Conservation (phyloP, 2,888 invertebrate species). For the Drosophila falleni region DNA sequence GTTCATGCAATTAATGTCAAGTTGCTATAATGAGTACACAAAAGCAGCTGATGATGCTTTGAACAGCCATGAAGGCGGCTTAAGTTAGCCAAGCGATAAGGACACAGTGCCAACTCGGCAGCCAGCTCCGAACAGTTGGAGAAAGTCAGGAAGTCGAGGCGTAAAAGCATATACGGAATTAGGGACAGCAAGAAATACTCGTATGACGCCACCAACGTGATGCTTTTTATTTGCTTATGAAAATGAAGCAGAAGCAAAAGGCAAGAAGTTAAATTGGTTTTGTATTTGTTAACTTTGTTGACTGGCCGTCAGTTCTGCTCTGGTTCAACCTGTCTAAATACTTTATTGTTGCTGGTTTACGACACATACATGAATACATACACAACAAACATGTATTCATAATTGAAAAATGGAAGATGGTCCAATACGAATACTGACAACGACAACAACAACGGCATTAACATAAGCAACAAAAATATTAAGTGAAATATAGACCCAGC, state of each 20-base stretch:
- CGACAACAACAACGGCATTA: constrained; percentile 45
- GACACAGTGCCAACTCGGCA: constrained; percentile 13
- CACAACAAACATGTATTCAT: constrained; percentile 17
- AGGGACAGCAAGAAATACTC: constrained; percentile 22
- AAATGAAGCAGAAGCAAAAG: constrained; percentile 53
- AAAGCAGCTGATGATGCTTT: constrained; percentile 70
- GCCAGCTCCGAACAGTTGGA: constrained; percentile 1
- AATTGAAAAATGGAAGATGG: constrained; percentile 52
- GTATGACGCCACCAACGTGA: constrained; percentile 10
- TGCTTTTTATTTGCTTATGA: constrained; percentile 72
- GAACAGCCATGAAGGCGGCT: constrained; percentile 40
- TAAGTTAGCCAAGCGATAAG: constrained; percentile 40
- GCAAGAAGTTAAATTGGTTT: constrained; percentile 78
- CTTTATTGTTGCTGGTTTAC: constrained; percentile 46
- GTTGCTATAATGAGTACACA: constrained; percentile 75
- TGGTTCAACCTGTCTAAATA: constrained; percentile 49
- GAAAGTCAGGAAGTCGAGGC: constrained; percentile 27
- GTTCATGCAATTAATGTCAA: constrained; percentile 72
- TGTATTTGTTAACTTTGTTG: constrained; percentile 73
- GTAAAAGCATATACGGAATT: constrained; percentile 49
- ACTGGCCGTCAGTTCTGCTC: constrained; percentile 53
- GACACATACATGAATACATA: constrained; percentile 20
- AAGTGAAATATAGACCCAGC: constrained; percentile 66
- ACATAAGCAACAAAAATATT: constrained; percentile 62
- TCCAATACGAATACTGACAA: constrained; percentile 42